Evolutionary conservation across 2,797 vertebrate genomes (phyloP), one percentile per base, ranked within the genome.

Genomic region (Euphonia xanthogaster): DNA sequence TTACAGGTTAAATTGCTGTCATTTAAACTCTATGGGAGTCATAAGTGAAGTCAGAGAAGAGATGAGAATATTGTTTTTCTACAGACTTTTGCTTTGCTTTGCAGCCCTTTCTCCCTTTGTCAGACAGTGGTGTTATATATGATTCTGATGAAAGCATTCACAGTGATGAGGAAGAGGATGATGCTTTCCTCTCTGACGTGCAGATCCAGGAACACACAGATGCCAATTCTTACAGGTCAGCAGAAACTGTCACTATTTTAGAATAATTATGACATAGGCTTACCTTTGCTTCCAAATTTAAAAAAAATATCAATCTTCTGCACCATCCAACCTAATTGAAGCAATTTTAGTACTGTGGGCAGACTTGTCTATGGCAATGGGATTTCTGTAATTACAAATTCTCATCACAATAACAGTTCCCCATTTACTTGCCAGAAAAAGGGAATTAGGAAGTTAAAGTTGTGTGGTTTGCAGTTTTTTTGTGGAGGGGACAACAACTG

Each of bases 141-240:
- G 99, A 99, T 97, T 99, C 99, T 15, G 99, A 99, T 83, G 99
- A 99, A 97, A 99, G 99, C 73, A 98, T 99, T 42, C 98, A 98
- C 25, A 99, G 99, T 84, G 99, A 99, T 10, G 98, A 99, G 19
- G 99, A 99, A 16, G 98, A 98, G 2, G 99, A 99, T 1, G 99
- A 99, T 7, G 98, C 99, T 88, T 99, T 99, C 97, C 98, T 99
- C 76, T 99, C 99, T 35, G 99, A 99, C 88, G 98, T 98, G 31
- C 99, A 99, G 97, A 99, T 99, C 72, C 99, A 98, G 4, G 99
- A 99, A 90, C 99, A 99, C 97, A 99, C 98, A 54, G 98, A 99
- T 94, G 98, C 99, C 68, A 99, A 98, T 96, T 99, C 99, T 35
- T 99, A 99, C 97, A 99, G 99, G 99, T 99, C 96, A 96, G 76